phyloP scores from a whole-genome alignment of 2,888 invertebrate species.

The Automeris io region DNA sequence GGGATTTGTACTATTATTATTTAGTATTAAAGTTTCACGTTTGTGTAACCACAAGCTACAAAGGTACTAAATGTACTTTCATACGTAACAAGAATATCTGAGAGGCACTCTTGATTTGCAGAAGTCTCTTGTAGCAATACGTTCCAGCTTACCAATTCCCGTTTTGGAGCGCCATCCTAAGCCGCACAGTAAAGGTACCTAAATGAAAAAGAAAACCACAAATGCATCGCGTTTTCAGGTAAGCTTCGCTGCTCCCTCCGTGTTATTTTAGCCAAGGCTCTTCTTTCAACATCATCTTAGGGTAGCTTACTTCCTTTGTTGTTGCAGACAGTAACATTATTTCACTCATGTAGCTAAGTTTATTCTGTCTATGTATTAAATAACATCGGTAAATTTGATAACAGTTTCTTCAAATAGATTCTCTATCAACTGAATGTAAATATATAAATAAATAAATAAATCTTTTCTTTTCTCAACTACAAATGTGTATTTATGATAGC shows the following conservation, averaged over 20 bases:
- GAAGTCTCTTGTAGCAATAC: slow-evolving; percentile 26
- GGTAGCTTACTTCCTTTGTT: slow-evolving; percentile 36
- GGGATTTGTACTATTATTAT: too few relatives aligned
- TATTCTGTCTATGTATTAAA: too few relatives aligned
- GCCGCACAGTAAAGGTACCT: slow-evolving; percentile 33
- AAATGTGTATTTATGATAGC: too few relatives aligned
- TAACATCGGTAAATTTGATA: too few relatives aligned
- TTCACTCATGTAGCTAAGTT: too few relatives aligned
- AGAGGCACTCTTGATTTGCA: slow-evolving; percentile 15
- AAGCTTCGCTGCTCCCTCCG: slow-evolving; percentile 5
- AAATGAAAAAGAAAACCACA: slow-evolving; percentile 51
- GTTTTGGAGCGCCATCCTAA: slow-evolving; percentile 31
- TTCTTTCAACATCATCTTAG: slow-evolving; percentile 33
- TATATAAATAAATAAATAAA: too few relatives aligned
- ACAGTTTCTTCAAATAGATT: too few relatives aligned
- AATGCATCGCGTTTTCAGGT: slow-evolving; percentile 15
- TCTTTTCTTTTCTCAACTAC: too few relatives aligned
- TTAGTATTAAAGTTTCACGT: too few relatives aligned
- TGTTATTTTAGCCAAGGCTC: slow-evolving; percentile 20
- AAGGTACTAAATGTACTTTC: background rate
- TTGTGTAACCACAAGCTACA: too few relatives aligned
- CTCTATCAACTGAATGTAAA: too few relatives aligned
- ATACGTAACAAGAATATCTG: background rate
- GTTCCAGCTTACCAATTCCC: slow-evolving; percentile 35
- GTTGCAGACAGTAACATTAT: slow-evolving; percentile 26